These are phyloP conservation scores for Drosophila serrata DNA, from an alignment of 1,140 invertebrate genomes.

Conservation along the genomic window DNA sequence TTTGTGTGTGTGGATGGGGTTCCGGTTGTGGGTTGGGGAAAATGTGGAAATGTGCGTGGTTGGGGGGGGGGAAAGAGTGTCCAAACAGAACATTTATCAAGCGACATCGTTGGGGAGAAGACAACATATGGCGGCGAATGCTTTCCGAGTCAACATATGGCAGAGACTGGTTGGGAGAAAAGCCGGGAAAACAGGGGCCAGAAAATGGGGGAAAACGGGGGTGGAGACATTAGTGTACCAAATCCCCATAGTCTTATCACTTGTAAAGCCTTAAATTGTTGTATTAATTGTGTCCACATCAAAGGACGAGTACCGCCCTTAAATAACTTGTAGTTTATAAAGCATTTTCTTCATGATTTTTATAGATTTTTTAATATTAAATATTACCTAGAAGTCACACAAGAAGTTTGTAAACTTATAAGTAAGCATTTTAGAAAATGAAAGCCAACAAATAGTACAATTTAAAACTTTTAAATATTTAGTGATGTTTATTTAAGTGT, in stretches of 20 bases:
- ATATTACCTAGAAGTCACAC: background rate
- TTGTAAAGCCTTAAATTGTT: background rate
- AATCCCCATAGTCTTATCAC: background rate
- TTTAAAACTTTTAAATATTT: background rate
- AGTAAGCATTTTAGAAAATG: background rate
- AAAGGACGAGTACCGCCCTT: background rate
- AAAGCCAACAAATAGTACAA: background rate
- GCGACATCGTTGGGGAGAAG: constrained; percentile 47
- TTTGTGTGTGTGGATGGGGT: constrained; percentile 4
- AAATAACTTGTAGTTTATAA: background rate
- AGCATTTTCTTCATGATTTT: fast-evolving
- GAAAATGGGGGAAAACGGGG: background rate
- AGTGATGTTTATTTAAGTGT: background rate
- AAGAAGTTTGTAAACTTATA: background rate
- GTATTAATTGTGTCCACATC: constrained; percentile 18
- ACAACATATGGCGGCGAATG: constrained; percentile 53
- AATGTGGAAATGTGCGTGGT: constrained; percentile 6
- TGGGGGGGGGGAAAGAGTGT: background rate
- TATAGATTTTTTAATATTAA: background rate
- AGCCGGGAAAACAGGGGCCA: background rate
- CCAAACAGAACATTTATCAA: constrained; percentile 69
- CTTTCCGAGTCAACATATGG: constrained; percentile 32
- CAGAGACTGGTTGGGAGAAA: background rate
- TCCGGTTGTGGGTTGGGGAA: background rate
- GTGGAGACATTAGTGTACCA: background rate